Base-by-base conservation (phyloP, 2,888 invertebrate genomes). In the Isoperla grammatica region DNA sequence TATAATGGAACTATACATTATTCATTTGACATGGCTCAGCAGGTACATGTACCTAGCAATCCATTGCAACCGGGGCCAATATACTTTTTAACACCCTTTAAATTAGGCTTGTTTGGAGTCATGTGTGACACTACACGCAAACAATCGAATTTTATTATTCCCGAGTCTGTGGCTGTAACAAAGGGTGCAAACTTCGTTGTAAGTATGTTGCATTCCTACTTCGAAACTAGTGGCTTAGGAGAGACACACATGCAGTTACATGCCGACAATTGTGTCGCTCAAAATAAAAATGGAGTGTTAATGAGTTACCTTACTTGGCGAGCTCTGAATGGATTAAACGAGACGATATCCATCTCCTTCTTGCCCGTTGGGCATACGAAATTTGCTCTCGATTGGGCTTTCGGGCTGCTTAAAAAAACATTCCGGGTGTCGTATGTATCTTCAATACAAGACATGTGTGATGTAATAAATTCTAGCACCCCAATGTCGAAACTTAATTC, bases 181-280 rank as follows among this genome's bases (percentile, higher is more conserved):
- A 29, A 29, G 8, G 29, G 29, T 6, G 29, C 29, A 4, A 29
- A 29, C 29, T 29, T 29, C 8, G 8, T 29, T 6, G 29, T 29
- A 29, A 29, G 29, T 8, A 4, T 29, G 5, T 8, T 29, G 29
- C 29, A 29, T 8, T 29, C 4, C 29, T 29, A 29, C 29, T 29
- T 29, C 20, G 35, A 46, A 11, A 43, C 45, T 8, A 35, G 35
- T 40, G 56, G 29, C 17, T 19, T 39, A 19, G 61, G 61, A 23
- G 63, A 59, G 49, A 19, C 49, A n/a, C 8, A 13, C 4, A 53
- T 61, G 42, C n/a, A 29, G 19, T 13, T 61, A 11, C 63, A 63
- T 49, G 61, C 60, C 1, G 64, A 65, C 29, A 65, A 63, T 29
- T 64, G 63, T 59, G 50, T 55, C 2, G 64, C 43, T 11, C 63